Evolutionary conservation across 1,140 invertebrate species (phyloP).

Genomic region (Coptotermes formosanus): DNA sequence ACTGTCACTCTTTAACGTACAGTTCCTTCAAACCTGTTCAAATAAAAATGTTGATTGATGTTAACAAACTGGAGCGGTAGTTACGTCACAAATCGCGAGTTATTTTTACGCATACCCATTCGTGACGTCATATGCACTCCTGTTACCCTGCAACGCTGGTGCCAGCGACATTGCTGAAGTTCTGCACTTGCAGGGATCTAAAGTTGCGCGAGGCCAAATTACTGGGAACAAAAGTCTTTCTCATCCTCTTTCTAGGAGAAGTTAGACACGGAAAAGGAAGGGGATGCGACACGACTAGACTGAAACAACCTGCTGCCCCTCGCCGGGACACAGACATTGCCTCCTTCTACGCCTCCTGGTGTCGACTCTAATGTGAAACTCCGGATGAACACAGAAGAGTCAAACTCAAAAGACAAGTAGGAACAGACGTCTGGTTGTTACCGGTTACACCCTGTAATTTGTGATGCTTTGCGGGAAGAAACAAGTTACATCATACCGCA

Average conservation of each 20-base stretch:
- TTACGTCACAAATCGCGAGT: no score
- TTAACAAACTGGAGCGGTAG: no score
- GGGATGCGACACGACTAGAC: not conserved
- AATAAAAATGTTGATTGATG: no score
- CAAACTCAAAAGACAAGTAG: not conserved
- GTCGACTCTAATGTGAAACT: constrained; percentile 15
- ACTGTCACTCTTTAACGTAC: no score
- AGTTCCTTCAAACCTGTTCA: no score
- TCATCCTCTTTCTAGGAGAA: not conserved
- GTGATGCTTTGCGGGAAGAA: not conserved
- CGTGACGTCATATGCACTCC: not conserved
- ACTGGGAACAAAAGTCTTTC: not conserved
- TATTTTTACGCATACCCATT: no score
- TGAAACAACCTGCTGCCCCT: not conserved
- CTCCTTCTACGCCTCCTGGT: not conserved
- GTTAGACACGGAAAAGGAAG: not conserved
- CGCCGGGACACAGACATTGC: not conserved
- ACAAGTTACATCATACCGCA: not conserved
- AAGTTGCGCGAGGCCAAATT: not conserved
- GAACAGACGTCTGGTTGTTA: not conserved
- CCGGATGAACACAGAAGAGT: not conserved
- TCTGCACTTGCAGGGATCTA: not conserved
- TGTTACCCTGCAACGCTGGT: not conserved
- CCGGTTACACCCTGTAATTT: constrained; percentile 5
- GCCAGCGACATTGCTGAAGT: not conserved